phyloP scores from a whole-genome alignment of 2,888 invertebrate species.

The Germaria angustata region DNA sequence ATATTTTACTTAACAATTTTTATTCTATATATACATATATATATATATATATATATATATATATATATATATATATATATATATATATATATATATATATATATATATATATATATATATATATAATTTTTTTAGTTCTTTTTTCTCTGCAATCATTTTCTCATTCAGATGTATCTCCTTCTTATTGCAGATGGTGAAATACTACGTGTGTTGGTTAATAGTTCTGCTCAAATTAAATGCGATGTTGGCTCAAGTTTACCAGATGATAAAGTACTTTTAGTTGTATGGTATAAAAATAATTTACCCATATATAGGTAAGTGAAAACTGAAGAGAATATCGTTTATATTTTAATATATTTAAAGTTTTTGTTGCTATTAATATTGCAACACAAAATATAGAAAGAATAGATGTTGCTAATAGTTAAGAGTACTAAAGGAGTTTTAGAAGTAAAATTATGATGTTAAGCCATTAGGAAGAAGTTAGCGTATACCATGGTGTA shows the following conservation, averaged over 20 bases:
- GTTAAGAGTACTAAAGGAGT: slow-evolving; percentile 11
- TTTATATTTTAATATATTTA: neutral
- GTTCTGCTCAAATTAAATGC: slow-evolving; percentile 91
- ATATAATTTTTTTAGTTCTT: neutral
- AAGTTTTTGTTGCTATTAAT: neutral
- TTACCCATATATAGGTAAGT: slow-evolving; percentile 93
- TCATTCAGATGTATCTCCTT: slow-evolving; percentile 34
- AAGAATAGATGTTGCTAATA: neutral
- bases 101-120: slow-evolving; percentile 8
- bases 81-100: neutral
- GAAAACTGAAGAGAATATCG: neutral
- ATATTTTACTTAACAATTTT: slow-evolving; percentile 50
- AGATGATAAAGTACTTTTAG: slow-evolving; percentile 90
- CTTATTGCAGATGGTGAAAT: slow-evolving; percentile 79
- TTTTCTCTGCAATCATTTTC: slow-evolving; percentile 26
- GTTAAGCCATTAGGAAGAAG: neutral
- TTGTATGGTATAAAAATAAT: slow-evolving; percentile 95
- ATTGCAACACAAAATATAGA: neutral
- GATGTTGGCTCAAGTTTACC: slow-evolving; percentile 89
- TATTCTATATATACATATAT: slow-evolving; percentile 2
- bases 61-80: neutral
- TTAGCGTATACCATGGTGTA: slow-evolving; percentile 6
- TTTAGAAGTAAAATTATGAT: neutral
- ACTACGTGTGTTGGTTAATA: slow-evolving; percentile 83
- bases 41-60: neutral